phyloP scores from a whole-genome alignment of 2,888 invertebrate genomes.

The Caenorhabditis sinica region DNA sequence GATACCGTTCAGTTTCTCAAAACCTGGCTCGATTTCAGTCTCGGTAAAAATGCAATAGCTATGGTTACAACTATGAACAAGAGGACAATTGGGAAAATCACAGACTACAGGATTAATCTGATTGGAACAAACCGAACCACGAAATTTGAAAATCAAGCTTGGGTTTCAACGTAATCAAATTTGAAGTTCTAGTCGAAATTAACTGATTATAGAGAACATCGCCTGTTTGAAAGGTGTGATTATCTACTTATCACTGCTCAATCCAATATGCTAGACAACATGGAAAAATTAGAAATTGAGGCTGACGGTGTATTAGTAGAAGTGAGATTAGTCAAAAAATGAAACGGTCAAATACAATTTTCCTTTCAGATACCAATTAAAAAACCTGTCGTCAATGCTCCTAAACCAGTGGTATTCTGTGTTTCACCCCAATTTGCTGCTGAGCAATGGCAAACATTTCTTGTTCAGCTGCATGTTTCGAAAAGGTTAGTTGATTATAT shows the following conservation, averaged over 20 bases:
- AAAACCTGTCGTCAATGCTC: conserved; percentile 31
- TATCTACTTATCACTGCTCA: conserved; percentile 47
- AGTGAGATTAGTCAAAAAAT: not conserved
- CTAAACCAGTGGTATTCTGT: conserved; percentile 66
- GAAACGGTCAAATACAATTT: no score
- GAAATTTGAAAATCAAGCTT: not conserved
- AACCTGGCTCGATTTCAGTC: no score
- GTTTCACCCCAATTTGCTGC: conserved; percentile 68
- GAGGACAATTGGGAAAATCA: conserved; percentile 49
- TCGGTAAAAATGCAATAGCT: conserved; percentile 46
- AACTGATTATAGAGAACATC: conserved; percentile 43
- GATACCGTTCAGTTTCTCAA: no score
- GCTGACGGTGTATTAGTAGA: conserved; percentile 37
- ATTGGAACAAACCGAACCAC: conserved; percentile 40
- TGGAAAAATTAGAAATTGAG: conserved; percentile 55
- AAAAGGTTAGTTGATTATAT: conserved; percentile 32
- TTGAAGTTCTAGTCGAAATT: not conserved
- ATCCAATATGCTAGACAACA: conserved; percentile 48
- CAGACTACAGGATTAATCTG: conserved; percentile 41
- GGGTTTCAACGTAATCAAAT: conserved; percentile 31
- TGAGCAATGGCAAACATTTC: conserved; percentile 69
- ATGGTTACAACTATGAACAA: conserved; percentile 59
- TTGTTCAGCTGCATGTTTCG: conserved; percentile 66
- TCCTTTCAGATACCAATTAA: no score
- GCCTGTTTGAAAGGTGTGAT: conserved; percentile 51